Evolutionary conservation across 2,113 vertebrate genomes (phyloP).

Genomic region (Genyomyrus donnyi): DNA sequence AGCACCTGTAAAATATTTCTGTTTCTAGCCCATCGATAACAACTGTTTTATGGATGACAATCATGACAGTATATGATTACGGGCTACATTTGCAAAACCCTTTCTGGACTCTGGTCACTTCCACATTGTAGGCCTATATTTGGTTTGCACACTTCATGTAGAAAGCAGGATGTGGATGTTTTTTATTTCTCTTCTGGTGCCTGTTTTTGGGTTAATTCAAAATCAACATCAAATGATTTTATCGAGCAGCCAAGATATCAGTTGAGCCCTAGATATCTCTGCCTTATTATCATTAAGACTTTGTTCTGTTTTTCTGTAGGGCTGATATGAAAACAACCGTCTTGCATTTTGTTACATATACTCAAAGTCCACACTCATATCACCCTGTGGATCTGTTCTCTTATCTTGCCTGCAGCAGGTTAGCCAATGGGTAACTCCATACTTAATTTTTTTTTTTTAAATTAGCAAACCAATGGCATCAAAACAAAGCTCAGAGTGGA

Average conservation of each 20-base stretch:
- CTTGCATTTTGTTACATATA: not conserved
- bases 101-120: not conserved
- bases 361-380: not conserved
- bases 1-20: not conserved
- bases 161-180: not conserved
- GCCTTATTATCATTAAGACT: not conserved
- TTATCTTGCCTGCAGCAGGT: not conserved
- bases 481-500: not conserved
- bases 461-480: not conserved
- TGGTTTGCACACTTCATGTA: not conserved
- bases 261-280: not conserved
- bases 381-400: not conserved
- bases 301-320: not conserved
- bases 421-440: not conserved
- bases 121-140: not conserved
- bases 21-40: not conserved
- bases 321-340: not conserved
- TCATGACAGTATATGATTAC: not conserved
- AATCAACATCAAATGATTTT: not conserved
- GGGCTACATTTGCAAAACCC: not conserved
- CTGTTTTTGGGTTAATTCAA: not conserved
- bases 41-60: not conserved
- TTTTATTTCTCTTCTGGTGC: not conserved
- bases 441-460: not conserved
- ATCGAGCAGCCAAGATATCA: not conserved